Evolutionary conservation across 2,113 vertebrate genomes (phyloP).

Genomic region (Neodontobutis hainanensis): DNA sequence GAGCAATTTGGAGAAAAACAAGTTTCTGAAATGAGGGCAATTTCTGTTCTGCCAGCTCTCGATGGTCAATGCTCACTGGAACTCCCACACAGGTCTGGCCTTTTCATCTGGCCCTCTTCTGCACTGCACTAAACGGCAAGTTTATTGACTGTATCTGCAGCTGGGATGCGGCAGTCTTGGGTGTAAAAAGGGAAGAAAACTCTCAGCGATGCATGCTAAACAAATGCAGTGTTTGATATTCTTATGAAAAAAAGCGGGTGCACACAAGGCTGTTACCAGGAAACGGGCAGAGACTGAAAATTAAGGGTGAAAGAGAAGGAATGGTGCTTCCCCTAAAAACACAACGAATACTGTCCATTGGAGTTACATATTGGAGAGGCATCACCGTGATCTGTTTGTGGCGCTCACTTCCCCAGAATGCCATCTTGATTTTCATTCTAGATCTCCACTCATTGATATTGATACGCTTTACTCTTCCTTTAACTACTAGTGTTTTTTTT

Average conservation of each 20-base stretch:
- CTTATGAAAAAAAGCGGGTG: conserved; percentile 30
- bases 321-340: conserved; percentile 32
- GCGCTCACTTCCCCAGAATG: conserved; percentile 28
- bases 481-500: conserved; percentile 20
- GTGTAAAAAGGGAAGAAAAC: conserved; percentile 16
- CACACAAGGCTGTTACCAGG: conserved; percentile 42
- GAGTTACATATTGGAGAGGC: conserved; percentile 17
- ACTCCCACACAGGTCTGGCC: conserved; percentile 10
- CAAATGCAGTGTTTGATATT: conserved; percentile 56
- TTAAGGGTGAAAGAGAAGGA: conserved; percentile 18
- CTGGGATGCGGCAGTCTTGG: conserved; percentile 10
- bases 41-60: conserved; percentile 46
- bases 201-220: conserved; percentile 51
- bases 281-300: conserved; percentile 28
- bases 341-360: conserved; percentile 31
- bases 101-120: conserved; percentile 15
- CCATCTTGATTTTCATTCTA: conserved; percentile 17
- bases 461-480: conserved; percentile 26
- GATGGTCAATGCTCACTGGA: conserved; percentile 31
- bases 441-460: conserved; percentile 39
- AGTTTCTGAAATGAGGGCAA: conserved; percentile 57
- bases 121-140: conserved; percentile 3
- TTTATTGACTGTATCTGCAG: conserved; percentile 3
- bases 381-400: conserved; percentile 52
- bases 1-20: conserved; percentile 66